Evolutionary conservation across 1,140 invertebrate species (phyloP), one percentile per base, ranked within the genome.

Genomic region (Drosophila sucinea): DNA sequence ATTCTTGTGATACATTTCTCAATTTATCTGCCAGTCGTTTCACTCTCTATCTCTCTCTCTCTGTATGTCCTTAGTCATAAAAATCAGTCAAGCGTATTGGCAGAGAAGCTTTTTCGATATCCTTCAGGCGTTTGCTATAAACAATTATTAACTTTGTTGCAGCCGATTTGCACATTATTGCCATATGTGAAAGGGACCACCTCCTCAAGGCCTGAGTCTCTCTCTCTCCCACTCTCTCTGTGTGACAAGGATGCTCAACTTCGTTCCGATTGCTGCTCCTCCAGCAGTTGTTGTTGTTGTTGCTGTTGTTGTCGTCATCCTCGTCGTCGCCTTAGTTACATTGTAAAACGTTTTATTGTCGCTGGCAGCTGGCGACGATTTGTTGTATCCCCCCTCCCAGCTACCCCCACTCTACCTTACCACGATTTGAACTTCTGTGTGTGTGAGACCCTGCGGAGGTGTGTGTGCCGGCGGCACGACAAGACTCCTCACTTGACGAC

Each of bases 261-360:
- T 60, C 38, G 60, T 76, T 63, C 32, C 35, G 29, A 32, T 6
- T 17, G 25, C 17, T n/a, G 40, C 33, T 25, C 4, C 32, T 38
- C 25, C 35, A 41, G 10, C 25, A 8, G 63, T 62, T 41, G 30
- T 32, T 11, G 32, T 30, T 30, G 8, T 33, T 38, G 23, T 63
- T 64, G 60, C 61, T 62, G 74, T 72, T 86, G 82, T 81, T 68
- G 76, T 82, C 82, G 78, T 67, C 83, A 4, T n/a, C 11, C 35
- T 38, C 35, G 35, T 82, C 72, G 72, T 83, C 83, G 79, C 70
- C 83, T 72, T 79, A 77, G 82, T 85, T 87, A 86, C 82, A 86
- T 86, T 86, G 82, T 86, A 86, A 86, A 86, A 87, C 82, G 83
- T 86, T 86, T 86, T 86, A 86, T 86, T 86, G 82, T 82, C 65